Evolutionary conservation across 1,140 invertebrate species (phyloP).

Genomic region (Diabrotica virgifera): DNA sequence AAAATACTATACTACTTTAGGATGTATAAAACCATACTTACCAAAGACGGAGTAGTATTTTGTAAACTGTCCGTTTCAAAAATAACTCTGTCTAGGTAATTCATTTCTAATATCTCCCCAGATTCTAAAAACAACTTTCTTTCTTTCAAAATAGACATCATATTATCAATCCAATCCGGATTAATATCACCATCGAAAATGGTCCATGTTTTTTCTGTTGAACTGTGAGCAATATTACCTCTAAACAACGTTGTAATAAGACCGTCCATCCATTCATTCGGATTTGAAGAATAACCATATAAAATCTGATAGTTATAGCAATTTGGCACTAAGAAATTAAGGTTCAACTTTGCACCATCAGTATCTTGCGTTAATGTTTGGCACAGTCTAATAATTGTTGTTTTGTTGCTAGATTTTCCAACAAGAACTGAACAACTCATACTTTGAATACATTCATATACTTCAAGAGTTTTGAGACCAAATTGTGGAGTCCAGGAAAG

Average conservation of each 20-base stretch:
- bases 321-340: slow-evolving; percentile 82
- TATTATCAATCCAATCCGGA: slow-evolving; percentile 89
- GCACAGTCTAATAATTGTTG: slow-evolving; percentile 41
- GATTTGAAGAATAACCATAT: slow-evolving; percentile 81
- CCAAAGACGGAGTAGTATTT: slow-evolving; percentile 82
- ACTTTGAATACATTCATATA: slow-evolving; percentile 74
- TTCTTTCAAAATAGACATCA: slow-evolving; percentile 81
- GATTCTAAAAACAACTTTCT: slow-evolving; percentile 73
- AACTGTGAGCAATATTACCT: slow-evolving; percentile 58
- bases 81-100: slow-evolving; percentile 79
- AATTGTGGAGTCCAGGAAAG: background rate
- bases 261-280: slow-evolving; percentile 88
- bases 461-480: slow-evolving; percentile 50
- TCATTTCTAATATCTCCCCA: slow-evolving; percentile 77
- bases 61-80: slow-evolving; percentile 88
- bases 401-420: slow-evolving; percentile 70
- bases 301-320: slow-evolving; percentile 83
- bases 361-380: slow-evolving; percentile 10
- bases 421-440: slow-evolving; percentile 78
- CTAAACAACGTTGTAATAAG: slow-evolving; percentile 72
- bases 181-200: slow-evolving; percentile 87
- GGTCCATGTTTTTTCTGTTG: slow-evolving; percentile 69
- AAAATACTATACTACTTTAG: too few relatives aligned
- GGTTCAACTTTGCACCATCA: slow-evolving; percentile 37
- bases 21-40: slow-evolving; percentile 43